These are phyloP conservation scores for Amphiprion percula DNA, from an alignment of 2,113 vertebrate species.

Conservation along the genomic window DNA sequence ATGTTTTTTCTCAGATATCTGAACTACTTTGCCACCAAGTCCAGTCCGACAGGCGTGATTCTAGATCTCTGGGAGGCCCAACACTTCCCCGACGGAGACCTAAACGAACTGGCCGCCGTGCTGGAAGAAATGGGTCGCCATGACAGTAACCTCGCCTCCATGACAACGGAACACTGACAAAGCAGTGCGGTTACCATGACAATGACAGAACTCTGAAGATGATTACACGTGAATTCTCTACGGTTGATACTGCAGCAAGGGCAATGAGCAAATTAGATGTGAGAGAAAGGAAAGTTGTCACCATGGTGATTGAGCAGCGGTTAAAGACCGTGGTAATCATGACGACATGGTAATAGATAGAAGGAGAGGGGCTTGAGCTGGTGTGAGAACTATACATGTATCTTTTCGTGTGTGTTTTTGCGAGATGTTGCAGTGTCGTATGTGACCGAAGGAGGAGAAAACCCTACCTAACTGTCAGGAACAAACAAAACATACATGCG, in stretches of 20 bases:
- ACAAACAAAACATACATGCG: slow-evolving; percentile 53
- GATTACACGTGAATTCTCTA: slow-evolving; percentile 46
- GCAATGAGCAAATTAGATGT: slow-evolving; percentile 36
- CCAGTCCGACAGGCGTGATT: slow-evolving; percentile 94
- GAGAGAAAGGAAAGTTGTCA: slow-evolving; percentile 41
- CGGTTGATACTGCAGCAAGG: slow-evolving; percentile 32
- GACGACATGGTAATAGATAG: slow-evolving; percentile 27
- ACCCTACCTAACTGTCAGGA: slow-evolving; percentile 52
- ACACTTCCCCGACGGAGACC: slow-evolving; percentile 95
- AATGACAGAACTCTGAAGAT: slow-evolving; percentile 57
- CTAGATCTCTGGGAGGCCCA: slow-evolving; percentile 98
- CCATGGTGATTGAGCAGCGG: slow-evolving; percentile 49
- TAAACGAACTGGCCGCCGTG: slow-evolving; percentile 92
- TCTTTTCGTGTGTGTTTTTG: slow-evolving; percentile 54
- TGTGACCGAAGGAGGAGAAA: slow-evolving; percentile 40
- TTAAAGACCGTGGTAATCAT: slow-evolving; percentile 48
- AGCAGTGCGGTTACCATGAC: slow-evolving; percentile 58
- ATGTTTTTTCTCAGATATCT: slow-evolving; percentile 86
- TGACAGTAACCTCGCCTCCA: slow-evolving; percentile 87
- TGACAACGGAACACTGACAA: slow-evolving; percentile 90
- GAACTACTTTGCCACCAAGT: slow-evolving; percentile 98
- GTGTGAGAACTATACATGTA: slow-evolving; percentile 30
- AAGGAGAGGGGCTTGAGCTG: slow-evolving; percentile 8
- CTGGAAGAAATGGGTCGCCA: slow-evolving; percentile 96
- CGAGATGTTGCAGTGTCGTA: slow-evolving; percentile 40